Base-by-base conservation (phyloP, 1,140 invertebrate species). In the Neotoxoptera formosana region DNA sequence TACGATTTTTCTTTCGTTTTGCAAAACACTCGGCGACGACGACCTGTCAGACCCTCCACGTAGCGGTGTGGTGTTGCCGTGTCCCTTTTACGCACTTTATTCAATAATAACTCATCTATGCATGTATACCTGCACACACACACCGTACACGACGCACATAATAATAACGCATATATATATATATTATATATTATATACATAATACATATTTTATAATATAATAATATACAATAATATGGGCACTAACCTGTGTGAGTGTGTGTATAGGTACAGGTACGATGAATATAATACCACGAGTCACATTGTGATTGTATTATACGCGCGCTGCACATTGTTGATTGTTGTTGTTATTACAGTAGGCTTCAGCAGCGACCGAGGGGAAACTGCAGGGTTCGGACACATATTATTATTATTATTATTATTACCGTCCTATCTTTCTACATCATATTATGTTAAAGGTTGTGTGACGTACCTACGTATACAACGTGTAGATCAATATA, bases 31-130 rank as follows among this genome's bases (percentile, higher is more conserved):
- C 67, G 60, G 41, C 90, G 90, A 83, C 90, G 90, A 83, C 23
- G 90, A 91, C 90, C 90, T 81, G 90, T 91, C 90, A 91, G 90
- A 91, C 90, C 90, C 90, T 91, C 90, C 90, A 91, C 90, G 90
- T 91, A 81, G 90, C 48, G n/a, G 60, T 83, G 90, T 83, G n/a
- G 60, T 83, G 90, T 83, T 34, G 45, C 45, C 7, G 48, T 25
- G 51, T 91, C 60, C 90, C 90, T 91, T 91, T 91, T 81, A 87
- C 87, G 87, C 67, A 81, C 45, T 47, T 45, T 45, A 53, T 90
- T 81, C 90, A 83, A 91, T 91, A 91, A 91, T 89, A 89, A 89
- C 48, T 53, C 87, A 53, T 89, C 17, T 53, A 23, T 34, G 41
- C 48, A 14, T 53, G 20, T 36, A 88, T 45, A 67, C n/a, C n/a